Evolutionary conservation across 2,113 vertebrate genomes (phyloP), one percentile per base, ranked within the genome.

Genomic region (Equus quagga): DNA sequence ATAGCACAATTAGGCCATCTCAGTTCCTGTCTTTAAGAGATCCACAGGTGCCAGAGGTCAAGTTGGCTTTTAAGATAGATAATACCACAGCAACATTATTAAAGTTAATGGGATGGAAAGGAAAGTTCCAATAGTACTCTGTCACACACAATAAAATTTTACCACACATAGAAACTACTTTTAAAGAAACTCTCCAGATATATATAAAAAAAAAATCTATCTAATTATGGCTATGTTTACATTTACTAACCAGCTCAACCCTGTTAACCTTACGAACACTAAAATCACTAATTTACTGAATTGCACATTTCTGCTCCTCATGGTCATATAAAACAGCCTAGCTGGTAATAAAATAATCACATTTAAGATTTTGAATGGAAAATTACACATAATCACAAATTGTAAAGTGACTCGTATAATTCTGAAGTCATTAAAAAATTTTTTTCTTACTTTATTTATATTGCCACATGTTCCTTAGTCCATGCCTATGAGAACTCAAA

Each of bases 41-140:
- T 44, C 21, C 18, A 51, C 56, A 69, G 21, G 81, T 83, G 84
- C 76, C 23, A 86, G 95, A 97, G 95, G 73, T 0, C 0, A 96
- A 96, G 75, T 87, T 96, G 88, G 36, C 85, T 96, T 81, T 96
- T 89, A 96, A 92, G 96, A 83, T 9, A 95, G 89, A 93, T 65
- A 73, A 44, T 94, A 97, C 70, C 93, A 96, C 93, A 82, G 92
- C 80, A 94, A 93, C 89, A 94, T 75, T 80, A 79, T 78, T 94
- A 92, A 97, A 97, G 91, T 95, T 92, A 97, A 93, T 96, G 97
- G 73, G 73, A 92, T 82, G 58, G 81, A 98, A 95, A 97, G 76
- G n/a, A 95, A 98, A 98, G 97, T 97, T 94, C 84, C 97, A 95
- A 76, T 95, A 96, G 87, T 89, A 49, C 97, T 96, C 54, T 93